A percentile compares a stretch with the other conserved stretches of the same genome.
Conservation (phyloP, 2,797 vertebrate genomes). For the Hypotaenidia okinawae region DNA sequence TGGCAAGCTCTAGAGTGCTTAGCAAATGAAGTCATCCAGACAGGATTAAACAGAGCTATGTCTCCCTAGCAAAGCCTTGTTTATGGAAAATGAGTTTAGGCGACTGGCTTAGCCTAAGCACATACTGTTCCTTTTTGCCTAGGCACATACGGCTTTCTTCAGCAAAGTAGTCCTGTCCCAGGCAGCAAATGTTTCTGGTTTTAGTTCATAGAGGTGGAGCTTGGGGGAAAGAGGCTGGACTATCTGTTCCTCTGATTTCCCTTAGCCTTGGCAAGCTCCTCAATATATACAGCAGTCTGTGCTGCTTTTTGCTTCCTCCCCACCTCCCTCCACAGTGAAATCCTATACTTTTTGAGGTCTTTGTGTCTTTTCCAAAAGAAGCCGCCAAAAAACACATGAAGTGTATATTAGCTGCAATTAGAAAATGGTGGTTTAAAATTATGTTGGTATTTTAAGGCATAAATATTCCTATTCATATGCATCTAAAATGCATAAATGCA, state of each 20-base stretch:
- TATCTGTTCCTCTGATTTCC: conserved; percentile 62
- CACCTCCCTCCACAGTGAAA: not conserved
- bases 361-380: conserved; percentile 45
- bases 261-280: conserved; percentile 15
- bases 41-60: conserved; percentile 72
- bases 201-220: not conserved
- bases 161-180: conserved; percentile 62
- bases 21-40: conserved; percentile 77
- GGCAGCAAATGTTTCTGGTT: conserved; percentile 47
- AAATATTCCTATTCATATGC: conserved; percentile 21
- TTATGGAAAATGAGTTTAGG: conserved; percentile 78
- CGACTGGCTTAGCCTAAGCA: conserved; percentile 60
- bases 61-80: conserved; percentile 71
- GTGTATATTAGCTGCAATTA: conserved; percentile 30
- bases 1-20: conserved; percentile 63
- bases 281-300: not conserved
- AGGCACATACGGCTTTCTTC: conserved; percentile 48
- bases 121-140: conserved; percentile 68
- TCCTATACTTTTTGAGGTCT: conserved; percentile 15
- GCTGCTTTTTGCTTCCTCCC: not conserved
- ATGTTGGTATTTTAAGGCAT: not conserved
- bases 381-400: conserved; percentile 55
- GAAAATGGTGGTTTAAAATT: conserved; percentile 40
- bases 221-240: not conserved
- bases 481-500: not conserved